Percentiles rank a stretch among this genome's conserved stretches.
Conservation (phyloP, 1,140 invertebrate species). For the Cyclina sinensis region DNA sequence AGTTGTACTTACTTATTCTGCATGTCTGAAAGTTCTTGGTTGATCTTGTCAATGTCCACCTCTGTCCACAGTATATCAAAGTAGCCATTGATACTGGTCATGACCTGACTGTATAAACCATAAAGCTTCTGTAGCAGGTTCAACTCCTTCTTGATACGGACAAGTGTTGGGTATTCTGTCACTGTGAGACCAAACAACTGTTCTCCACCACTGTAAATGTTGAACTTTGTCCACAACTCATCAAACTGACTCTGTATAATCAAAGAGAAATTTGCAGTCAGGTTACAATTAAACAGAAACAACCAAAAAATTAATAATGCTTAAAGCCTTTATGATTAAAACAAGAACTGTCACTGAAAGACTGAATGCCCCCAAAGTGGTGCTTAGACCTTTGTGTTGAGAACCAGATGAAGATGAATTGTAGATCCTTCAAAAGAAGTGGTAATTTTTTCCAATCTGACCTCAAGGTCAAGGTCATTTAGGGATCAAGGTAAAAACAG, state of each 20-base stretch:
- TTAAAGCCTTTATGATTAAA: too few relatives aligned
- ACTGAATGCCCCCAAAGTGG: too few relatives aligned
- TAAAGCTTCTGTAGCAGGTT: slow-evolving; percentile 97
- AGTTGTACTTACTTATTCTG: slow-evolving; percentile 92
- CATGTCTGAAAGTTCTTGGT: slow-evolving; percentile 98
- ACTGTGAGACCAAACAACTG: slow-evolving; percentile 96
- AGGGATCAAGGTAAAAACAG: too few relatives aligned
- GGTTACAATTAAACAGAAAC: too few relatives aligned
- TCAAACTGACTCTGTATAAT: slow-evolving; percentile 94
- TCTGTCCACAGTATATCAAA: slow-evolving; percentile 98
- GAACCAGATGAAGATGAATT: too few relatives aligned
- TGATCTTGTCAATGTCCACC: slow-evolving; percentile 98
- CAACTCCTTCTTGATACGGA: slow-evolving; percentile 96
- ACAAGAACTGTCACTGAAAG: too few relatives aligned
- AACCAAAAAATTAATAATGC: too few relatives aligned
- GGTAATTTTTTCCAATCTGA: too few relatives aligned
- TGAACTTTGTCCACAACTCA: slow-evolving; percentile 96
- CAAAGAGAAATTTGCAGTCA: too few relatives aligned
- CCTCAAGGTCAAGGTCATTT: too few relatives aligned
- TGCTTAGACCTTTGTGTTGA: too few relatives aligned
- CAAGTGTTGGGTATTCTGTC: slow-evolving; percentile 96
- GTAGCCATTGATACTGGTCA: slow-evolving; percentile 97
- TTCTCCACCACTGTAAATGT: slow-evolving; percentile 96
- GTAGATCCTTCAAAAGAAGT: too few relatives aligned
- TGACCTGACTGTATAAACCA: slow-evolving; percentile 98